Evolutionary conservation across 2,113 vertebrate genomes (phyloP).

Genomic region (Petromus typicus): DNA sequence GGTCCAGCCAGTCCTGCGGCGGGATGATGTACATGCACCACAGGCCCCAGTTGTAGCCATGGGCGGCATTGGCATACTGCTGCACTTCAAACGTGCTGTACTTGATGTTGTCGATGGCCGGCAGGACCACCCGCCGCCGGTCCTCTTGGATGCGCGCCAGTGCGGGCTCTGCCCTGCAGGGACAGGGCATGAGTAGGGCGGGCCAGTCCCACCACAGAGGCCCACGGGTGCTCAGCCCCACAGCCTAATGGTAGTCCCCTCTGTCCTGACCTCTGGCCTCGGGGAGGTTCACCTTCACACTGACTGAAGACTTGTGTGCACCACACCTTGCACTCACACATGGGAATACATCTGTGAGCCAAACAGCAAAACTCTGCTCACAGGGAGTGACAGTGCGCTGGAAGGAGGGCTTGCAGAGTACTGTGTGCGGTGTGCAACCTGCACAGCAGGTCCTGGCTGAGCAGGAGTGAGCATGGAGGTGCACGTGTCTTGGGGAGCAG

Average conservation of each 20-base stretch:
- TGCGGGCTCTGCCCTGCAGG: slow-evolving; percentile 94
- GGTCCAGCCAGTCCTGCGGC: slow-evolving; percentile 97
- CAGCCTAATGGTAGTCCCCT: accelerated
- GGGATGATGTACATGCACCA: slow-evolving; percentile 99
- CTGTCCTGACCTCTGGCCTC: background rate
- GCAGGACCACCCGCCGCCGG: slow-evolving; percentile 94
- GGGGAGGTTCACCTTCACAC: background rate
- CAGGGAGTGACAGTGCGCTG: background rate
- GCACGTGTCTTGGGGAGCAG: background rate
- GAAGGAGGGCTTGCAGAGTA: background rate
- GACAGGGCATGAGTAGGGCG: background rate
- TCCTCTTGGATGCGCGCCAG: slow-evolving; percentile 96
- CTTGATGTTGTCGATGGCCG: slow-evolving; percentile 98
- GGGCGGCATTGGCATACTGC: slow-evolving; percentile 96
- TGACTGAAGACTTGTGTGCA: background rate
- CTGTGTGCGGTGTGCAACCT: background rate
- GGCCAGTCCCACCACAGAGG: accelerated
- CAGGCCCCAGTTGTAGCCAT: slow-evolving; percentile 99
- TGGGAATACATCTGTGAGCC: no score
- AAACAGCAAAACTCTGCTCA: background rate
- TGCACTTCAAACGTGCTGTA: slow-evolving; percentile 99
- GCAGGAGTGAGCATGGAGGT: background rate
- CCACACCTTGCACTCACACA: background rate
- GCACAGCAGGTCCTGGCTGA: background rate
- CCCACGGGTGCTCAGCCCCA: accelerated